These are phyloP conservation scores for Hemithea aestivaria DNA, from an alignment of 2,888 invertebrate genomes.

Conservation along the genomic window DNA sequence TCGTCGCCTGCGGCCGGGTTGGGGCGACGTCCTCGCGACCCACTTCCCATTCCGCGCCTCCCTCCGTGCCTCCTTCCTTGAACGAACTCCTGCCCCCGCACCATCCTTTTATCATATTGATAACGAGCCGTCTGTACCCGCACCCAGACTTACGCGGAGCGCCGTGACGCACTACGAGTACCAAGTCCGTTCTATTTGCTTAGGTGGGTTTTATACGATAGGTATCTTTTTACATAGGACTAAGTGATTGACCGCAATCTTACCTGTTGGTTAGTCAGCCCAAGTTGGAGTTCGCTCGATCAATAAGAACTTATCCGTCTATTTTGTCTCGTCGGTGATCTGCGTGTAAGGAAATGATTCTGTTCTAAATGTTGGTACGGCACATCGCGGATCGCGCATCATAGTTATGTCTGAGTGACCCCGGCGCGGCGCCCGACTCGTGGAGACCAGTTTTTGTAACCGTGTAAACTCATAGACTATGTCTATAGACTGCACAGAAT, in stretches of 20 bases:
- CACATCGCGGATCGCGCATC: conserved; percentile 12
- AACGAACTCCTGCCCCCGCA: conserved; percentile 35
- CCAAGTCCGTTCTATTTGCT: not conserved
- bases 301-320: too few species aligned
- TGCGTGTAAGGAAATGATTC: too few species aligned
- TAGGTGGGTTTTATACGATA: too few species aligned
- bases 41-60: conserved; percentile 52
- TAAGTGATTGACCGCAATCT: too few species aligned
- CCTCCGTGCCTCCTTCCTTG: conserved; percentile 32
- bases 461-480: not conserved
- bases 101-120: conserved; percentile 61
- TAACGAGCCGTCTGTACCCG: conserved; percentile 44
- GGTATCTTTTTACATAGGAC: too few species aligned
- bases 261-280: too few species aligned
- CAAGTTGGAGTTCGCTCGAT: too few species aligned
- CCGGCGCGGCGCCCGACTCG: conserved; percentile 21
- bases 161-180: conserved; percentile 14
- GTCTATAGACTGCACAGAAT: conserved; percentile 17
- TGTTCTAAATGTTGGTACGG: too few species aligned
- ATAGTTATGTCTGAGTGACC: conserved; percentile 24
- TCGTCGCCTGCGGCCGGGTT: conserved; percentile 55
- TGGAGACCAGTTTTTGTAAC: not conserved
- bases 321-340: too few species aligned
- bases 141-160: conserved; percentile 14
- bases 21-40: conserved; percentile 72